A percentile compares a stretch with the other conserved stretches of the same genome.
phyloP scores from a whole-genome alignment of 2,888 invertebrate species.

The Caenorhabditis drosophilae region DNA sequence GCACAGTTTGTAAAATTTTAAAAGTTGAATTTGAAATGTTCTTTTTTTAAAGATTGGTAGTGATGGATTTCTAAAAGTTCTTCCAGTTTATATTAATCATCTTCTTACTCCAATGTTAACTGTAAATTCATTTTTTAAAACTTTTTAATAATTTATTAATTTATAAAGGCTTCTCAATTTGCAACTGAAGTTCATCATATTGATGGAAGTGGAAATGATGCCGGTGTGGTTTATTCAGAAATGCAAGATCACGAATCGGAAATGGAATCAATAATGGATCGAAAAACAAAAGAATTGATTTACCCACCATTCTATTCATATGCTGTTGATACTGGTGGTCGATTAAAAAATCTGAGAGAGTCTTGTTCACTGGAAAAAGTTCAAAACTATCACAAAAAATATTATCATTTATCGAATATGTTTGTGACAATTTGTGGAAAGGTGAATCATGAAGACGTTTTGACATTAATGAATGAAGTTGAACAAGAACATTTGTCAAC shows the following conservation, averaged over 20 bases:
- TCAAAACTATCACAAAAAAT: slow-evolving; percentile 81
- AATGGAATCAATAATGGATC: slow-evolving; percentile 64
- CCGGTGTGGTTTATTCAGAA: slow-evolving; percentile 93
- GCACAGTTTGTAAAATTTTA: slow-evolving; percentile 74
- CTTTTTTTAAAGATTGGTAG: slow-evolving; percentile 74
- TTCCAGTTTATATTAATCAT: slow-evolving; percentile 90
- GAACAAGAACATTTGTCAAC: slow-evolving; percentile 75
- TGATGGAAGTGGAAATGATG: slow-evolving; percentile 85
- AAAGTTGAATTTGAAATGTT: not conserved
- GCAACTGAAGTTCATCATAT: slow-evolving; percentile 90
- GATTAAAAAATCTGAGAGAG: slow-evolving; percentile 82
- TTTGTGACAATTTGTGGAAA: slow-evolving; percentile 83
- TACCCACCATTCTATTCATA: slow-evolving; percentile 85
- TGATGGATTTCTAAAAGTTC: slow-evolving; percentile 84
- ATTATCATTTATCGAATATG: slow-evolving; percentile 87
- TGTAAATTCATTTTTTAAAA: slow-evolving; percentile 61
- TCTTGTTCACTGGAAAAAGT: slow-evolving; percentile 83
- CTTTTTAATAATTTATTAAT: slow-evolving; percentile 4
- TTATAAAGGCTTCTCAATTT: slow-evolving; percentile 79
- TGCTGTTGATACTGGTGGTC: slow-evolving; percentile 84
- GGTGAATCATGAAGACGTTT: slow-evolving; percentile 77
- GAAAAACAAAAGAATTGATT: slow-evolving; percentile 45
- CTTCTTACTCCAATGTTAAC: slow-evolving; percentile 83
- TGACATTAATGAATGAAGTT: slow-evolving; percentile 78
- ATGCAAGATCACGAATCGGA: slow-evolving; percentile 75